Evolutionary conservation across 2,888 invertebrate species (phyloP).

Genomic region (Ennomos erosarius): DNA sequence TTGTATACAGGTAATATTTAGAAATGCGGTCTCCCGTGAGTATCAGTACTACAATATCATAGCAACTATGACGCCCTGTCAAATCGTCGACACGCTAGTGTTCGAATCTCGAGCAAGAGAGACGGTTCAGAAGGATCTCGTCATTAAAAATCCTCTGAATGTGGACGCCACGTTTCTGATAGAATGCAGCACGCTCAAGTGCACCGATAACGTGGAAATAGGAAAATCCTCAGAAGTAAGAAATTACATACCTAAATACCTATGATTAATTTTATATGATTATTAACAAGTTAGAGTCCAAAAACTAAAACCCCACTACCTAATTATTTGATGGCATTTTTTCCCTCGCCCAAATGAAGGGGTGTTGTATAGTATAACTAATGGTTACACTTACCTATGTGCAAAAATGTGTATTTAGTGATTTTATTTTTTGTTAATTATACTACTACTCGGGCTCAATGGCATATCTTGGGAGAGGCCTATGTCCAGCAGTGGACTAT

Average conservation of each 20-base stretch:
- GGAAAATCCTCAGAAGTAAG: conserved; percentile 68
- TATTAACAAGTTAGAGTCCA: too few species aligned
- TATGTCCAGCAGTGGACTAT: too few species aligned
- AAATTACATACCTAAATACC: not conserved
- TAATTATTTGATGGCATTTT: too few species aligned
- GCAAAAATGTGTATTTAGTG: too few species aligned
- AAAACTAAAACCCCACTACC: too few species aligned
- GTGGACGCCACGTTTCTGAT: conserved; percentile 57
- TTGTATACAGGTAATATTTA: conserved; percentile 65
- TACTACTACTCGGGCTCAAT: too few species aligned
- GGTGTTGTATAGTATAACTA: too few species aligned
- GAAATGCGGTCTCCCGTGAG: conserved; percentile 64
- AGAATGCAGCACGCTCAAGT: conserved; percentile 56
- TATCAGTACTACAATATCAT: conserved; percentile 73
- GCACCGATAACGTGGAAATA: conserved; percentile 58
- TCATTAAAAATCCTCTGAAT: conserved; percentile 64
- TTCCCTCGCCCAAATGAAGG: too few species aligned
- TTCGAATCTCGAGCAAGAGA: conserved; percentile 71
- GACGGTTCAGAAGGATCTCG: conserved; percentile 60
- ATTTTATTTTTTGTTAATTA: too few species aligned
- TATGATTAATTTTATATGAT: too few species aligned
- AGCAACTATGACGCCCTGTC: conserved; percentile 59
- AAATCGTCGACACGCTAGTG: conserved; percentile 64
- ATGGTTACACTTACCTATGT: too few species aligned
- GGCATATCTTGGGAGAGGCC: too few species aligned